Base-by-base conservation (phyloP, 2,113 vertebrate species). In the Cololabis saira region DNA sequence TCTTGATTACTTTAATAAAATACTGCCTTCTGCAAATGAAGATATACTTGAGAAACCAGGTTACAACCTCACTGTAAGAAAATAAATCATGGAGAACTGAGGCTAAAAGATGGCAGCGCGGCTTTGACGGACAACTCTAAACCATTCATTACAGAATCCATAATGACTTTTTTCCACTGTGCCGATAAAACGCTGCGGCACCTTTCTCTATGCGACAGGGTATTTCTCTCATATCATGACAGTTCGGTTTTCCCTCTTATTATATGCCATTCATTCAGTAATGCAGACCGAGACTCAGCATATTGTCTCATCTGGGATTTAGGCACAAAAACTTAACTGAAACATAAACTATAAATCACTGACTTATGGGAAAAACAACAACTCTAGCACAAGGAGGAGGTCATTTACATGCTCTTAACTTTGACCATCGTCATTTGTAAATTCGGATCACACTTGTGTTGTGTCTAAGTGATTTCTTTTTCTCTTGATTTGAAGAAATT, bases 61-160 rank as follows among this genome's bases (percentile, higher is more conserved):
- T 53, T 33, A 53, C 30, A 24, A 79, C 42, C 69, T 33, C 27
- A 30, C 44, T 64, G 51, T 33, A 52, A 81, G 56, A 65, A 62
- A 81, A 52, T 66, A 71, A 86, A 77, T 82, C 69, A 75, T 74
- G 55, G 60, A 62, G 78, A 81, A 84, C 85, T 71, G 52, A 81
- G 54, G 62, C 82, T 71, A 66, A 75, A 81, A 74, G 19, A 37
- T 43, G 19, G 14, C 44, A 15, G 0, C 48, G 18, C 16, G 30
- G 16, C 12, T 84, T 78, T 88, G 84, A 92, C 74, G 78, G 87
- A 85, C 86, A 90, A 83, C 80, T 85, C 86, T 85, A 84, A 69
- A 24, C 56, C 72, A 58, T 80, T 90, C 51, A 70, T 83, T 70
- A 70, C 73, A 62, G 37, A 54, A 37, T 65, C 53, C 43, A 60